Percentiles rank a stretch among this genome's conserved stretches.
Conservation (phyloP, 2,113 vertebrate species). For the Coracopsis vasa region DNA sequence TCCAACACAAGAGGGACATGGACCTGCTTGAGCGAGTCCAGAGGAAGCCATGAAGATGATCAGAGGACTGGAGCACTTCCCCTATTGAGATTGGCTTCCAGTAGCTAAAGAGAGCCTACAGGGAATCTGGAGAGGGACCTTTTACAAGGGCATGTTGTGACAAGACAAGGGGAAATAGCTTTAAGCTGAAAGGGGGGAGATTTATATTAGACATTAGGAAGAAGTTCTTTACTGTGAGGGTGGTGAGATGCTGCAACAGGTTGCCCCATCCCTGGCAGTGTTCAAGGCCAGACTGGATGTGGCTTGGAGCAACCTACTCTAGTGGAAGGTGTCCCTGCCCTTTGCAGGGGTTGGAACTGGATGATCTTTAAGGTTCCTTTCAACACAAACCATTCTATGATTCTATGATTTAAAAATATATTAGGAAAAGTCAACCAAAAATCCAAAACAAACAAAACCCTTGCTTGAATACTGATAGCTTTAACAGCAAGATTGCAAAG, state of each 20-base stretch:
- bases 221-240: background rate
- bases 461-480: background rate
- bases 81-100: background rate
- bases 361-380: background rate
- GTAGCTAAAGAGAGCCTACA: background rate
- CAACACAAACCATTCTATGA: background rate
- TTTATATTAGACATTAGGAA: background rate
- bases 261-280: background rate
- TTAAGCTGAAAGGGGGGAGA: background rate
- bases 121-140: background rate
- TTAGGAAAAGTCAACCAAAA: background rate
- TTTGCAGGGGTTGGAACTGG: background rate
- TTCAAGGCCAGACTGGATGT: background rate
- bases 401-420: background rate
- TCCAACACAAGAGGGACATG: background rate
- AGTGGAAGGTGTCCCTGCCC: background rate
- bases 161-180: background rate
- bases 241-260: background rate
- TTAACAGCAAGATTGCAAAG: background rate
- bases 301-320: background rate
- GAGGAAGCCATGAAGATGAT: background rate
- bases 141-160: background rate
- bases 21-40: background rate
- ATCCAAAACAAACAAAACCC: too few species aligned
- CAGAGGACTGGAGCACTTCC: background rate